These are phyloP conservation scores for Channa striata DNA, from an alignment of 2,797 vertebrate genomes.

Conservation along the genomic window DNA sequence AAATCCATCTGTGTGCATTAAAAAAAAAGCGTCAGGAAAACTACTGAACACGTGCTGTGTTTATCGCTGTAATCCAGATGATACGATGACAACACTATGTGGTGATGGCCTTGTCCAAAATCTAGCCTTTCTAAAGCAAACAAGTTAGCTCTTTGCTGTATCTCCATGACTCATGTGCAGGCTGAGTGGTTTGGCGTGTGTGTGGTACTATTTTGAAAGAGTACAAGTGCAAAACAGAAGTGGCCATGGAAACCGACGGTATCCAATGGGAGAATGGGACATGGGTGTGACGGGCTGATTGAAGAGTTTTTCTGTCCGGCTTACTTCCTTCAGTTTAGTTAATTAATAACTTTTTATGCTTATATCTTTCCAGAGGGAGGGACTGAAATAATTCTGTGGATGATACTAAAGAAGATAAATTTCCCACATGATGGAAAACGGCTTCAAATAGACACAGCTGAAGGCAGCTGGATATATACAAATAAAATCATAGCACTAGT, in stretches of 20 bases:
- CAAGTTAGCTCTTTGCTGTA: constrained; percentile 44
- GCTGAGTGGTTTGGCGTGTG: constrained; percentile 51
- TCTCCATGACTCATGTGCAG: constrained; percentile 63
- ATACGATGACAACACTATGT: constrained; percentile 4
- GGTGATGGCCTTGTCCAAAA: constrained; percentile 23
- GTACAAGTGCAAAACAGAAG: constrained; percentile 73
- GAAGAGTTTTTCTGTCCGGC: constrained; percentile 32
- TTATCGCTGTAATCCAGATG: constrained; percentile 26
- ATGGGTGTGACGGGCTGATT: constrained; percentile 63
- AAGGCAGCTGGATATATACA: neutral
- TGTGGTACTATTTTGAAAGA: constrained; percentile 68
- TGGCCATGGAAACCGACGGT: constrained; percentile 74
- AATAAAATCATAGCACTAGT: neutral
- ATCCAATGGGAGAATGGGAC: constrained; percentile 58
- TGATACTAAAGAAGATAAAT: constrained; percentile 41
- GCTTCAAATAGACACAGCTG: neutral
- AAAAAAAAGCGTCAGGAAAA: constrained; percentile 5
- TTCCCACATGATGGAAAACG: constrained; percentile 9
- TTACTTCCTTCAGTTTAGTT: constrained; percentile 47
- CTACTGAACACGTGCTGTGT: neutral
- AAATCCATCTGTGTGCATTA: neutral
- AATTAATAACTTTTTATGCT: constrained; percentile 68
- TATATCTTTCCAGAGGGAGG: constrained; percentile 9
- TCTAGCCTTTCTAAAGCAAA: constrained; percentile 44
- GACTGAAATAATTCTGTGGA: constrained; percentile 20